These are phyloP conservation scores for Eriocheir sinensis DNA, from an alignment of 1,140 invertebrate genomes.

Conservation along the genomic window DNA sequence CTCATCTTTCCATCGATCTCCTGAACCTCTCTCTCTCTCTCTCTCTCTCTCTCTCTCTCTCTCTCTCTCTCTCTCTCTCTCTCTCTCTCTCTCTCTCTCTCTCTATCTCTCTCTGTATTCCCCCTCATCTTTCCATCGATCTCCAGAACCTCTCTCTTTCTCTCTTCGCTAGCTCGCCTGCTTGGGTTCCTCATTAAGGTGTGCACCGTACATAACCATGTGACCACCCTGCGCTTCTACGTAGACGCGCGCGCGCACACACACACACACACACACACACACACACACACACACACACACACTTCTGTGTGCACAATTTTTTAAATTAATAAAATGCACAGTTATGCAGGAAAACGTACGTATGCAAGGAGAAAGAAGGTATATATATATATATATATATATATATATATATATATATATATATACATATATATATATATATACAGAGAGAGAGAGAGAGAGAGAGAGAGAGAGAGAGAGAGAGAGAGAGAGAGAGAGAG, in stretches of 20 bases:
- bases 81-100: not conserved
- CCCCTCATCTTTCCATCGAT: not conserved
- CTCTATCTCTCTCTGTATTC: not conserved
- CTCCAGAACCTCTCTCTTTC: not conserved
- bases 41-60: not conserved
- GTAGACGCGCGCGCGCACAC: not conserved
- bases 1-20: not conserved
- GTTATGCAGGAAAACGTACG: too few relatives aligned
- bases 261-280: slow-evolving; percentile 2
- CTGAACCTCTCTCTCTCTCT: not conserved
- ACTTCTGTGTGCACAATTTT: too few relatives aligned
- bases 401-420: too few relatives aligned
- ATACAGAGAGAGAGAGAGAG: too few relatives aligned
- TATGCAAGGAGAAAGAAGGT: too few relatives aligned
- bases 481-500: too few relatives aligned
- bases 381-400: too few relatives aligned
- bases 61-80: not conserved
- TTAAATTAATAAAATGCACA: too few relatives aligned
- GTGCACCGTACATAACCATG: not conserved
- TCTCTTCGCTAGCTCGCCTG: not conserved
- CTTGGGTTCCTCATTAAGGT: not conserved
- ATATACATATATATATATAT: too few relatives aligned
- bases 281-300: slow-evolving; percentile 21
- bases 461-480: too few relatives aligned
- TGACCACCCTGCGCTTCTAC: too few relatives aligned